Evolutionary conservation across 64 coral and sea anemone genomes (phyloP).

Genomic region (Orbicella faveolata): DNA sequence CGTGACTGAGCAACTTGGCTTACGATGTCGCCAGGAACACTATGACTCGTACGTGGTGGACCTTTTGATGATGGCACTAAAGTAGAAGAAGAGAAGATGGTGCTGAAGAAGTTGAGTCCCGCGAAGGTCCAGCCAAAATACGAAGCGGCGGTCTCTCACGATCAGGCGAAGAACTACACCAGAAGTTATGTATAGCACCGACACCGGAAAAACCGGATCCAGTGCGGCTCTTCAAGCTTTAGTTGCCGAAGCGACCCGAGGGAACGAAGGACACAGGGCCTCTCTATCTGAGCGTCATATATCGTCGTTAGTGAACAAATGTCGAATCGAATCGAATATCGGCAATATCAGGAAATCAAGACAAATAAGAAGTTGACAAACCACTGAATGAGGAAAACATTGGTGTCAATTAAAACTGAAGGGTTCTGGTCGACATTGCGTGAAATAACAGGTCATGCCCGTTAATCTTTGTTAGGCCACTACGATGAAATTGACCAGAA

Average conservation of each 20-base stretch:
- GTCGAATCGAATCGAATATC: constrained; percentile 49
- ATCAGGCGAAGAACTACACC: constrained; percentile 34
- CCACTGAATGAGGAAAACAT: not conserved
- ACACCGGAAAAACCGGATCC: constrained; percentile 49
- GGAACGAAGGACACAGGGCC: constrained; percentile 55
- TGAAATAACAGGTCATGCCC: not conserved
- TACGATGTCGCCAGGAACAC: constrained; percentile 51
- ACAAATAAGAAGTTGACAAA: constrained; percentile 52
- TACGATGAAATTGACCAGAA: no score
- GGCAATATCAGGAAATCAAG: constrained; percentile 59
- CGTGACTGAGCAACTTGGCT: constrained; percentile 37
- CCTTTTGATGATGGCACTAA: not conserved
- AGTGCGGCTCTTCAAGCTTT: constrained; percentile 55
- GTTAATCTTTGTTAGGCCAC: not conserved
- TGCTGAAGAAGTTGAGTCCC: constrained; percentile 31
- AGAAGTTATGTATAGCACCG: constrained; percentile 44
- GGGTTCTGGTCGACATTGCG: no score
- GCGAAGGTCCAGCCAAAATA: constrained; percentile 50
- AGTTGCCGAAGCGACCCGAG: constrained; percentile 45
- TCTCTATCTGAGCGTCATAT: not conserved
- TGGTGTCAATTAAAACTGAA: no score
- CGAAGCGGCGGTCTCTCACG: constrained; percentile 32
- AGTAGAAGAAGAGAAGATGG: constrained; percentile 29
- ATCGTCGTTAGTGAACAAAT: constrained; percentile 2
- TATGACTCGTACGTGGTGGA: constrained; percentile 12